phyloP scores from a whole-genome alignment of 2,888 invertebrate genomes.

The Plebejus anna region DNA sequence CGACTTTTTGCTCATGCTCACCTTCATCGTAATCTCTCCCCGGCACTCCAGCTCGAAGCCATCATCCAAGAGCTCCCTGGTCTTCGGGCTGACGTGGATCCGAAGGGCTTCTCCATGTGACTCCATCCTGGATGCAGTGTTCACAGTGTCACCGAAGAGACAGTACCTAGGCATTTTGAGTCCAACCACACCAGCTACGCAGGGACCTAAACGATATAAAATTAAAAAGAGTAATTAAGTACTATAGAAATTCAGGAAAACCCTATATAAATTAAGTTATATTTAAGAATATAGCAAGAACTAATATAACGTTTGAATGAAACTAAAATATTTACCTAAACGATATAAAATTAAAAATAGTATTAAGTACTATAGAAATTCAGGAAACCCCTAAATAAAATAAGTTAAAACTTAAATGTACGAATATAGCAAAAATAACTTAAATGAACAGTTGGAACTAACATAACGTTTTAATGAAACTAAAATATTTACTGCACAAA shows the following conservation, averaged over 20 bases:
- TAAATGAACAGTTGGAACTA: too few relatives aligned
- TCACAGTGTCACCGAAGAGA: slow-evolving; percentile 95
- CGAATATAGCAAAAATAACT: not conserved
- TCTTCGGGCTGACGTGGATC: slow-evolving; percentile 95
- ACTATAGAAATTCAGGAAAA: not conserved
- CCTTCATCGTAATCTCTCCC: slow-evolving; percentile 96
- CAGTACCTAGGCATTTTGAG: slow-evolving; percentile 97
- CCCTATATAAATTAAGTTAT: not conserved
- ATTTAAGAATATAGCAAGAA: not conserved
- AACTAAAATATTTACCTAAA: slow-evolving; percentile 49
- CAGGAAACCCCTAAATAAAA: not conserved
- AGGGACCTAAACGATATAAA: slow-evolving; percentile 77
- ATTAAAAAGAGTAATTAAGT: too few relatives aligned
- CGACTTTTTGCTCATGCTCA: slow-evolving; percentile 46
- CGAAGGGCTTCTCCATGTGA: slow-evolving; percentile 93
- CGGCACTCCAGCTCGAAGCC: slow-evolving; percentile 91
- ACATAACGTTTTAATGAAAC: too few relatives aligned
- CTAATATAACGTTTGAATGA: too few relatives aligned
- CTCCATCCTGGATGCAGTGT: slow-evolving; percentile 94
- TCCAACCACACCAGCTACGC: slow-evolving; percentile 94
- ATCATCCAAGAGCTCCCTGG: slow-evolving; percentile 91
- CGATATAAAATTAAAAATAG: not conserved
- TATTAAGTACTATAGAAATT: not conserved
- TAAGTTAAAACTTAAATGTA: not conserved
- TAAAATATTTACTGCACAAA: too few relatives aligned